These are phyloP conservation scores for Falco concolor DNA, from an alignment of 2,797 vertebrate genomes.

Conservation along the genomic window DNA sequence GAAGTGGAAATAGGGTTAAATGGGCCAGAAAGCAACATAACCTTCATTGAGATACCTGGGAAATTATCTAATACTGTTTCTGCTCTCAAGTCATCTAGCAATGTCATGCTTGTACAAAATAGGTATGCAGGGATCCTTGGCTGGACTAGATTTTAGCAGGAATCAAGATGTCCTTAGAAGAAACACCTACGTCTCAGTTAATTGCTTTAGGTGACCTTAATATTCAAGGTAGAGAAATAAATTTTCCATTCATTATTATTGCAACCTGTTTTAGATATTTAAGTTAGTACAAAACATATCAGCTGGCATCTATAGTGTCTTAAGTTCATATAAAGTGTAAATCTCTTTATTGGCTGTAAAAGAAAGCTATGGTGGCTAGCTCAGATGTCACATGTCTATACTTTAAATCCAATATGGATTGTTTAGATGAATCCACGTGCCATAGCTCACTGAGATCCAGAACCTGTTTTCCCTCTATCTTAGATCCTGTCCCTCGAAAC, in stretches of 20 bases:
- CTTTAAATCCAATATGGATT: neutral
- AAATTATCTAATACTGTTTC: neutral
- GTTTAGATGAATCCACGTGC: neutral
- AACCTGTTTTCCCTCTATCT: neutral
- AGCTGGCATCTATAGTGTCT: neutral
- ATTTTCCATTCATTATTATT: neutral
- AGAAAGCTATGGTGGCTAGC: neutral
- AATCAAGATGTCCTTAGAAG: neutral
- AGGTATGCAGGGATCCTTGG: neutral
- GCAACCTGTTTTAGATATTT: neutral
- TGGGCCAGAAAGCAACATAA: neutral
- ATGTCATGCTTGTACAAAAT: neutral
- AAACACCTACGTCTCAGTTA: neutral
- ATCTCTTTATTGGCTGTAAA: neutral
- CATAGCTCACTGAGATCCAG: neutral
- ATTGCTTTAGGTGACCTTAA: neutral
- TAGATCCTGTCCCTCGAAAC: neutral
- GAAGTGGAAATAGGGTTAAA: neutral
- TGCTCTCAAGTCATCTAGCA: neutral
- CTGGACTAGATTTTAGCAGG: neutral
- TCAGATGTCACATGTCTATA: neutral
- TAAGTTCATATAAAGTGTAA: neutral
- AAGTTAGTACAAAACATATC: neutral
- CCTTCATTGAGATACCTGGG: neutral
- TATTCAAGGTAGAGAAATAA: neutral